Percentiles rank a stretch among this genome's conserved stretches.
phyloP scores from a whole-genome alignment of 2,113 vertebrate species.

The Colius striatus region DNA sequence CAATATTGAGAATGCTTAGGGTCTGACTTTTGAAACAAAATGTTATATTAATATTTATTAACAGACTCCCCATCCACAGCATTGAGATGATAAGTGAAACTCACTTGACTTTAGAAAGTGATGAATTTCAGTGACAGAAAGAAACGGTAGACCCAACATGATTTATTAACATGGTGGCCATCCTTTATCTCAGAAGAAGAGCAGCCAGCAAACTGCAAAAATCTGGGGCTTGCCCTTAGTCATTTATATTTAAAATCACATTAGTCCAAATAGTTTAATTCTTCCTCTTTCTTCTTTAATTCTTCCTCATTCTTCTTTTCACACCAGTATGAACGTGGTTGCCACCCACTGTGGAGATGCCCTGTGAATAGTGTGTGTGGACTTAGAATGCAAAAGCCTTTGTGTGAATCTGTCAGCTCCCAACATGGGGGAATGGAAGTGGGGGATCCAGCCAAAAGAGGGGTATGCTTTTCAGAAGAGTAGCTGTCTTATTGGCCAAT shows the following conservation, averaged over 20 bases:
- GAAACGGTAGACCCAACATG: background rate
- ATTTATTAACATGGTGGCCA: slow-evolving; percentile 2
- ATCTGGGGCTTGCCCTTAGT: background rate
- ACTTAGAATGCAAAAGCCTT: background rate
- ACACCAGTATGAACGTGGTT: rapidly evolving
- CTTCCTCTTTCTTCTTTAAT: background rate
- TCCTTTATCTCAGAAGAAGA: background rate
- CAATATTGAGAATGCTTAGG: background rate
- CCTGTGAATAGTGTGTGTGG: background rate
- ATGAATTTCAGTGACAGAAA: background rate
- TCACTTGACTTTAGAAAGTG: background rate
- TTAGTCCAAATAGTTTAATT: background rate
- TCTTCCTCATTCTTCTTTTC: background rate
- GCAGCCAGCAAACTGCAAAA: background rate
- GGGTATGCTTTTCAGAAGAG: background rate
- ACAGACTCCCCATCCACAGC: background rate
- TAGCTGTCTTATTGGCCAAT: rapidly evolving
- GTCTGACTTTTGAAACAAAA: background rate
- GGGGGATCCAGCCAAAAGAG: background rate
- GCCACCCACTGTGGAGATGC: background rate
- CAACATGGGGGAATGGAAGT: background rate
- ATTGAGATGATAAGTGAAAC: background rate
- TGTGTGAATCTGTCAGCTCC: background rate
- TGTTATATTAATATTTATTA: background rate
- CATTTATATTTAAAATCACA: slow-evolving; percentile 39